phyloP scores from a whole-genome alignment of 2,113 vertebrate species.

The Perca flavescens region DNA sequence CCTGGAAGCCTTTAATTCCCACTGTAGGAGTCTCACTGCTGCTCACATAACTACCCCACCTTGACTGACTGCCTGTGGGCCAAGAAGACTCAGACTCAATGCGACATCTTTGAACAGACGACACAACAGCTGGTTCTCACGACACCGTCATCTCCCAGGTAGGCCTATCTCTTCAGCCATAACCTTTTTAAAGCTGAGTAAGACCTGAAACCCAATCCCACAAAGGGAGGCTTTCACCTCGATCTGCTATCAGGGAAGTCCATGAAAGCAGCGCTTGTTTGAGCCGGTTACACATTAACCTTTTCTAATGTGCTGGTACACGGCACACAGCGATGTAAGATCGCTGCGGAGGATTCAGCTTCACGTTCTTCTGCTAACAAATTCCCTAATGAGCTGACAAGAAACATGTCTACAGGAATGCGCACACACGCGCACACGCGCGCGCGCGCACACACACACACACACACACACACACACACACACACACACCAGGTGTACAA shows the following conservation, averaged over 20 bases:
- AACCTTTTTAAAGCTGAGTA: slow-evolving; percentile 34
- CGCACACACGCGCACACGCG: not conserved
- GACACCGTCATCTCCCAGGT: slow-evolving; percentile 40
- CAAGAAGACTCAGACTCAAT: not conserved
- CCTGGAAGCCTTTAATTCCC: slow-evolving; percentile 2
- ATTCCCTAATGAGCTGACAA: not conserved
- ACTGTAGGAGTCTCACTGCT: not conserved
- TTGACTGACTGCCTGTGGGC: not conserved
- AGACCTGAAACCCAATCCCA: slow-evolving; percentile 66
- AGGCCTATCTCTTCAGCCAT: slow-evolving; percentile 18
- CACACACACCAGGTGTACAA: not conserved
- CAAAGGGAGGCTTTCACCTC: slow-evolving; percentile 66
- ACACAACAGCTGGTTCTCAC: slow-evolving; percentile 38
- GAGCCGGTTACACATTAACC: slow-evolving; percentile 80
- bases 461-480: not conserved
- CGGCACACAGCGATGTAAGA: not conserved
- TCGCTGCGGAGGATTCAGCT: not conserved
- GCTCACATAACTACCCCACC: slow-evolving; percentile 34
- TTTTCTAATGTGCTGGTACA: slow-evolving; percentile 34
- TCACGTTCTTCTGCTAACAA: slow-evolving; percentile 12
- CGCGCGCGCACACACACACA: not conserved
- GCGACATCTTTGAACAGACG: not conserved
- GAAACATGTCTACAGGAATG: slow-evolving; percentile 6
- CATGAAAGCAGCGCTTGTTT: slow-evolving; percentile 77
- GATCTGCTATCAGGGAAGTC: slow-evolving; percentile 46